These are phyloP conservation scores for Tribolium madens DNA, from an alignment of 1,140 invertebrate species.

Conservation along the genomic window DNA sequence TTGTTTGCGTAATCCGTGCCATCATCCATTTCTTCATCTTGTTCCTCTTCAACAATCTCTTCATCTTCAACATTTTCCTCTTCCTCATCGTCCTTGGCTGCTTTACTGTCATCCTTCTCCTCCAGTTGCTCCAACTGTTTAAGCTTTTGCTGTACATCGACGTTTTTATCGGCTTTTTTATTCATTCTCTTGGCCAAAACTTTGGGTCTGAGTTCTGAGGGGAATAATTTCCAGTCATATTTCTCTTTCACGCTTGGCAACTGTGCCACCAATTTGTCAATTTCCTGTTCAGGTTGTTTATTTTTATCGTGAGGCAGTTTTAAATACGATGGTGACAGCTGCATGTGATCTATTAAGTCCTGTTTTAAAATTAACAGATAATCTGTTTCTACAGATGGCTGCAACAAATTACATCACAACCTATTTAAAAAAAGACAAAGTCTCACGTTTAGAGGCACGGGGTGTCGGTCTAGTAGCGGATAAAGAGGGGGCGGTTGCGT, in stretches of 20 bases:
- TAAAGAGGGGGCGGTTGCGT: conserved; percentile 77
- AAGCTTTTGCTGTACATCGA: conserved; percentile 65
- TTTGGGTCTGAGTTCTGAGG: conserved; percentile 70
- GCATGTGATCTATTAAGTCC: conserved; percentile 71
- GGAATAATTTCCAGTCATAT: conserved; percentile 72
- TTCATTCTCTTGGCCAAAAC: conserved; percentile 57
- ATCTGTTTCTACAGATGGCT: conserved; percentile 65
- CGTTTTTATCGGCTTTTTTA: conserved; percentile 55
- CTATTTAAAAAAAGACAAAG: neutral
- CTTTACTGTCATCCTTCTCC: conserved; percentile 67
- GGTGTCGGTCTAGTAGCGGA: conserved; percentile 73
- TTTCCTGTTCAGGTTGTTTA: conserved; percentile 75
- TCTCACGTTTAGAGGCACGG: conserved; percentile 65
- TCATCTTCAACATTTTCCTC: conserved; percentile 70
- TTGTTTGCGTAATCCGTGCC: conserved; percentile 85
- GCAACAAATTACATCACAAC: conserved; percentile 46
- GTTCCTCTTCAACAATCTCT: conserved; percentile 68
- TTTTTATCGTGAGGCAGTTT: conserved; percentile 64
- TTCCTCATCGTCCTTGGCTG: conserved; percentile 65
- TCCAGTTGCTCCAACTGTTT: conserved; percentile 73
- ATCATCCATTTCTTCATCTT: conserved; percentile 78
- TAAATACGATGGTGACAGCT: conserved; percentile 69
- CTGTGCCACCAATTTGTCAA: conserved; percentile 73
- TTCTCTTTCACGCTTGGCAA: conserved; percentile 64
- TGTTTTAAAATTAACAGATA: conserved; percentile 74